Base-by-base conservation (phyloP, 2,888 invertebrate species). In the Cyclophora punctaria region DNA sequence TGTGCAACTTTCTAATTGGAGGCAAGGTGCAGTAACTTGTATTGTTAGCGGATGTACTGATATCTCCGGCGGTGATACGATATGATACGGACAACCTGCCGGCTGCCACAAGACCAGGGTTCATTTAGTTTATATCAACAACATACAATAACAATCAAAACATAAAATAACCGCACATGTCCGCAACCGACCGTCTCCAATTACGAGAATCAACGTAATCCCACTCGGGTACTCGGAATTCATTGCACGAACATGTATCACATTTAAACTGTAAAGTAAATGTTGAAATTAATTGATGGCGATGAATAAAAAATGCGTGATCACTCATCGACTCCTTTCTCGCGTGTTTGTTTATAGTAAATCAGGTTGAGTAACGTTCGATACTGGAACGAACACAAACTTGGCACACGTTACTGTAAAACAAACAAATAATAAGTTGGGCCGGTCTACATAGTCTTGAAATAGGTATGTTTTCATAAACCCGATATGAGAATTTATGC, bases 381-480 rank as follows among this genome's bases (percentile, higher is more conserved):
- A 64, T 68, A 73, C 73, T 70, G 71, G 75, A 80, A 75, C 73
- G 67, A 68, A 69, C 67, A 73, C 69, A 73, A 77, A 75, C 78
- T 86, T 82, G 83, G 83, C 82, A 79, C 78, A 77, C 74, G 75
- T 69, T 72, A 67, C 64, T 72, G 63, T 77, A 77, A 80, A 74
- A 78, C 80, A 83, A 83, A 83, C 78, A 82, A 80, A 82, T 80
- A 81, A 78, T 79, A 75, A 73, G 71, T 76, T 73, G 73, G 68
- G 77, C 75, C 73, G 71, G 75, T 78, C 74, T 75, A 76, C 70
- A 69, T 69, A 64, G 64, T 71, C 79, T 84, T 78, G 81, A 85
- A 84, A 85, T 86, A 87, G 78, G 60, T 69, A 68, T 83, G 83
- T 84, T 83, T 84, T 83, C 80, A 82, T 84, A 82, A 79, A 75